These are phyloP conservation scores for Eidolon helvum DNA, from an alignment of 2,113 vertebrate species.

Conservation along the genomic window DNA sequence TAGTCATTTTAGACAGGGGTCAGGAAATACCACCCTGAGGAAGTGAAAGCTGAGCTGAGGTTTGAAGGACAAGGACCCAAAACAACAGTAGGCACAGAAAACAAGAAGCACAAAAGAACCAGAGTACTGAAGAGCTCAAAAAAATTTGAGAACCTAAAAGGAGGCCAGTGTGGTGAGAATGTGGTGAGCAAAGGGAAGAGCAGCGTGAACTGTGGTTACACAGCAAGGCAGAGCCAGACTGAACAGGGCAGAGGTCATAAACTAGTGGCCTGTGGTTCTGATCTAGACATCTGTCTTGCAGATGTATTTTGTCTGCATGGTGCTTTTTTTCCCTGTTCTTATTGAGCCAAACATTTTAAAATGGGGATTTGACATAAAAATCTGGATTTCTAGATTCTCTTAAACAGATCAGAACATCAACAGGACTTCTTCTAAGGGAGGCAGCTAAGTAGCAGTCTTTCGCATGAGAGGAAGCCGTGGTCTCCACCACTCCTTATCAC, in stretches of 20 bases:
- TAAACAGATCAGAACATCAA: neutral
- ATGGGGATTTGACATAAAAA: neutral
- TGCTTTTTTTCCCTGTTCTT: neutral
- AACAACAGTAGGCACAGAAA: neutral
- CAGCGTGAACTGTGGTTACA: neutral
- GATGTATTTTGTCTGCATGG: neutral
- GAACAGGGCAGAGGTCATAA: neutral
- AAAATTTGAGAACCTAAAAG: neutral
- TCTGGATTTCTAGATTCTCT: neutral
- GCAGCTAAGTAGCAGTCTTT: accelerated
- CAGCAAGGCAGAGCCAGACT: neutral
- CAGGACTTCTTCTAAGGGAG: neutral
- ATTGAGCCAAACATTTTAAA: slow-evolving; percentile 1
- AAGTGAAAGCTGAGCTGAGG: neutral
- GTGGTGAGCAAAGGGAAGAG: neutral
- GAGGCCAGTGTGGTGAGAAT: neutral
- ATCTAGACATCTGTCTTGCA: neutral
- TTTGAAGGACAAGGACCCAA: neutral
- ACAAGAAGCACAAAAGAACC: neutral
- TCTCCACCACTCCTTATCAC: neutral
- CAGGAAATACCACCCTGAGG: neutral
- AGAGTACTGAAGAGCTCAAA: neutral
- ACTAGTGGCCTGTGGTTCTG: neutral
- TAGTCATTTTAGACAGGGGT: neutral
- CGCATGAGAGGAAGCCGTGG: neutral